phyloP scores from a whole-genome alignment of 2,888 invertebrate species.

The Herminia tarsipennalis region DNA sequence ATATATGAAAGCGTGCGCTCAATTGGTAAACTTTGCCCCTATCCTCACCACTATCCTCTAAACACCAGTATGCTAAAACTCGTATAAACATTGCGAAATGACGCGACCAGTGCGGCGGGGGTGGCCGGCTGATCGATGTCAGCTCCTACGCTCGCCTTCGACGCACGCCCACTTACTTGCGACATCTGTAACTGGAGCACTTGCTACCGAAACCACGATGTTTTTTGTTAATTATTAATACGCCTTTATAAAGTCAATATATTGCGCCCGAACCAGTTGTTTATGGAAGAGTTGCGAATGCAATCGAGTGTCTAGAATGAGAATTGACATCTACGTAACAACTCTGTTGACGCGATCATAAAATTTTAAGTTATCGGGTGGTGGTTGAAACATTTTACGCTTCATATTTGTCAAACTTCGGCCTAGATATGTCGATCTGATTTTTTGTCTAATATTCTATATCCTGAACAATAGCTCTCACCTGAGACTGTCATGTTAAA shows the following conservation, averaged over 20 bases:
- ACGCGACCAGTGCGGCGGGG: slow-evolving; percentile 50
- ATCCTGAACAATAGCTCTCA: slow-evolving; percentile 27
- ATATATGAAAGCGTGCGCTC: slow-evolving; percentile 27
- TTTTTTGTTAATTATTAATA: slow-evolving; percentile 68
- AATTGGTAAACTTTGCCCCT: slow-evolving; percentile 55
- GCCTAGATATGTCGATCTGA: slow-evolving; percentile 21
- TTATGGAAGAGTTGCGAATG: slow-evolving; percentile 46
- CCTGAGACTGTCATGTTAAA: slow-evolving; percentile 17
- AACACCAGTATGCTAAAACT: slow-evolving; percentile 63
- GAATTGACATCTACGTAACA: slow-evolving; percentile 37
- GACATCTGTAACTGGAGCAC: slow-evolving; percentile 77
- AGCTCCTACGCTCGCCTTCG: slow-evolving; percentile 73
- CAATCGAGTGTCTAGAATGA: slow-evolving; percentile 32
- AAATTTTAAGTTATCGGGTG: slow-evolving; percentile 15
- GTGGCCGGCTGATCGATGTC: slow-evolving; percentile 70
- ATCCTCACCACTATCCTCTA: slow-evolving; percentile 44
- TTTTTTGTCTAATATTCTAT: slow-evolving; percentile 28
- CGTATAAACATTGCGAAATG: slow-evolving; percentile 60
- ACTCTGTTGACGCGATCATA: slow-evolving; percentile 25
- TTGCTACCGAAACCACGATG: slow-evolving; percentile 65
- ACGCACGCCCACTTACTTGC: slow-evolving; percentile 74
- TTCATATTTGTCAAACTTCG: slow-evolving; percentile 20
- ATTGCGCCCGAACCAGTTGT: slow-evolving; percentile 51
- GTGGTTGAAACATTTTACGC: slow-evolving; percentile 26
- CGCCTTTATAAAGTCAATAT: slow-evolving; percentile 56